Evolutionary conservation across 35 echinoderm and acorn worm genomes (phyloP).

Genomic region (Diadema setosum): DNA sequence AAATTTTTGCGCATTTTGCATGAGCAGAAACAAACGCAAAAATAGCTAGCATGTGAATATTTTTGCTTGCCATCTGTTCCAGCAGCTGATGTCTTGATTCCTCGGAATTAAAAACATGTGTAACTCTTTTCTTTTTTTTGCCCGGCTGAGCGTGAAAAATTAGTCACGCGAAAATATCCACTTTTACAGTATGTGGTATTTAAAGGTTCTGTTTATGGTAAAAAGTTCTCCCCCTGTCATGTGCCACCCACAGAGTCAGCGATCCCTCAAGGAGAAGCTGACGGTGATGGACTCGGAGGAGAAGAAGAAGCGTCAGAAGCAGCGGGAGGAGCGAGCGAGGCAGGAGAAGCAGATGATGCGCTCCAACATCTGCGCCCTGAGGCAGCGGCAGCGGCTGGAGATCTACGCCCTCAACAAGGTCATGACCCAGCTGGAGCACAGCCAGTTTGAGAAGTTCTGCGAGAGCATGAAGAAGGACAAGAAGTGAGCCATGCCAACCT

Average conservation of each 20-base stretch:
- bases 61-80: too few relatives aligned
- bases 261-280: conserved; percentile 66
- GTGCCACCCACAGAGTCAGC: conserved; percentile 70
- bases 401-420: conserved; percentile 97
- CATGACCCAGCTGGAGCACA: conserved; percentile 90
- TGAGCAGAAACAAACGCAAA: too few relatives aligned
- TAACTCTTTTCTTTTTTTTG: too few relatives aligned
- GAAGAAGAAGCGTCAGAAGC: conserved; percentile 51
- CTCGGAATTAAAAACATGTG: too few relatives aligned
- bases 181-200: not conserved
- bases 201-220: not conserved
- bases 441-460: conserved; percentile 66
- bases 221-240: not conserved
- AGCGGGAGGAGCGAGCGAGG: conserved; percentile 46
- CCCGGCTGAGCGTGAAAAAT: too few relatives aligned
- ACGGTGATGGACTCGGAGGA: conserved; percentile 45
- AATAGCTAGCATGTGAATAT: too few relatives aligned
- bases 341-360: conserved; percentile 53
- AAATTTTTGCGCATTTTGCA: too few relatives aligned
- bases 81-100: too few relatives aligned
- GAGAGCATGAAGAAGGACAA: conserved; percentile 29
- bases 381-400: conserved; percentile 70
- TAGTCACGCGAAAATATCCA: too few relatives aligned
- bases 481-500: too few relatives aligned
- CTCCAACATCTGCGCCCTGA: conserved; percentile 16